Evolutionary conservation across 1,140 invertebrate genomes (phyloP).

Genomic region (Hormaphis cornu): DNA sequence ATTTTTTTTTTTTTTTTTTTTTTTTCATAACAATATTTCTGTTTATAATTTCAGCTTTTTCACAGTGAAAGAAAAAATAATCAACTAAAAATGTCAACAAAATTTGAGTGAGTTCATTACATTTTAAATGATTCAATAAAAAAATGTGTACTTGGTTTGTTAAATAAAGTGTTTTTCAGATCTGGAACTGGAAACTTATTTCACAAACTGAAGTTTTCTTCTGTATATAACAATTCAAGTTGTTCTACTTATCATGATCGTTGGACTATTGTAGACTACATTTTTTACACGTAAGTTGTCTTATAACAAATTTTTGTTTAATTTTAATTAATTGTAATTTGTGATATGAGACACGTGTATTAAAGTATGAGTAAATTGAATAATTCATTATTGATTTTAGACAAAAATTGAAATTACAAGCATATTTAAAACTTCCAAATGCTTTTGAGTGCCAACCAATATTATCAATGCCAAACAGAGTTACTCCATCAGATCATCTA

Average conservation of each 20-base stretch:
- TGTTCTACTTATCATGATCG: slow-evolving; percentile 62
- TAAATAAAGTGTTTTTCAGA: neutral
- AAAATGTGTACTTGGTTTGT: too few relatives aligned
- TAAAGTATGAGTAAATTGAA: neutral
- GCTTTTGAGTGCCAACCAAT: slow-evolving; percentile 47
- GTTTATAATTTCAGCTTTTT: neutral
- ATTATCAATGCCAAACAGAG: slow-evolving; percentile 60
- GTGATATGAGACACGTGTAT: neutral
- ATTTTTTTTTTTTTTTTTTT: neutral
- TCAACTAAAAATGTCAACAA: neutral
- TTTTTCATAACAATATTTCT: too few relatives aligned
- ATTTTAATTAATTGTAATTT: neutral
- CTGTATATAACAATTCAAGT: slow-evolving; percentile 41
- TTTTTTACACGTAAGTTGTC: slow-evolving; percentile 55
- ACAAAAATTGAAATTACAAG: slow-evolving; percentile 42
- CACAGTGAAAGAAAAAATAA: slow-evolving; percentile 24
- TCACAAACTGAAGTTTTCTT: slow-evolving; percentile 41
- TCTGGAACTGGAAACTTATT: slow-evolving; percentile 36
- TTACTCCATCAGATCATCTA: slow-evolving; percentile 67
- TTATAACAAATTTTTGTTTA: slow-evolving; percentile 19
- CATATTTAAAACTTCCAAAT: slow-evolving; percentile 55
- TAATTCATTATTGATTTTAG: neutral
- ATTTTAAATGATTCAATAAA: too few relatives aligned
- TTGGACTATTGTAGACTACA: slow-evolving; percentile 76
- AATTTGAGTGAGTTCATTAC: neutral